Percentiles rank a stretch among this genome's conserved stretches.
Conservation (phyloP, 2,797 vertebrate species). For the Rhincodon typus region DNA sequence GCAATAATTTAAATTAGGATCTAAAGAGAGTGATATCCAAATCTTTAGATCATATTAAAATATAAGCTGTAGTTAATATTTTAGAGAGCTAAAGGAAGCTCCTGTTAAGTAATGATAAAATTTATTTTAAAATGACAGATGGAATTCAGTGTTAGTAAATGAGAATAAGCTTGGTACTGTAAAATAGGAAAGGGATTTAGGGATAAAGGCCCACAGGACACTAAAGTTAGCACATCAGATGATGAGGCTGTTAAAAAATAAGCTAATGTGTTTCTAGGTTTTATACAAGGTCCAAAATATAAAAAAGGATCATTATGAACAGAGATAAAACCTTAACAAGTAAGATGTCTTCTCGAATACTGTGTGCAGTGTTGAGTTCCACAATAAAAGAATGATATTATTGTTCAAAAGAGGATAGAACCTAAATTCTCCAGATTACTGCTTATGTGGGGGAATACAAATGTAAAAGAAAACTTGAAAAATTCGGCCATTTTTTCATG, state of each 20-base stretch:
- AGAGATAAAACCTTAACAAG: neutral
- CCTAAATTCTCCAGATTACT: neutral
- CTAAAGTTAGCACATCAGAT: neutral
- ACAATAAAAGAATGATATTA: neutral
- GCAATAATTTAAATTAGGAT: neutral
- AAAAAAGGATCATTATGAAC: slow-evolving; percentile 5
- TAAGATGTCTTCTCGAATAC: neutral
- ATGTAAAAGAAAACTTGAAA: neutral
- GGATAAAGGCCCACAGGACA: neutral
- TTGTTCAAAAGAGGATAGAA: neutral
- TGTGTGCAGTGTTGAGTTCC: neutral
- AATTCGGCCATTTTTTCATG: neutral
- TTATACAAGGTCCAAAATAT: neutral
- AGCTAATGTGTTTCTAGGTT: neutral
- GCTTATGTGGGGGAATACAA: neutral
- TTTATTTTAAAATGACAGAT: neutral
- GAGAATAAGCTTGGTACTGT: neutral
- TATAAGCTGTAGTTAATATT: neutral
- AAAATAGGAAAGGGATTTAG: neutral
- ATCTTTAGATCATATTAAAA: neutral
- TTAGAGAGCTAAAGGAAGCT: neutral
- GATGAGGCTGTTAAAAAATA: slow-evolving; percentile 1
- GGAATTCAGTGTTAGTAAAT: neutral
- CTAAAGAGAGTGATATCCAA: neutral
- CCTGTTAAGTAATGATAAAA: neutral